Conservation (phyloP, 2,888 invertebrate species). For the Caenorhabditis sp. region DNA sequence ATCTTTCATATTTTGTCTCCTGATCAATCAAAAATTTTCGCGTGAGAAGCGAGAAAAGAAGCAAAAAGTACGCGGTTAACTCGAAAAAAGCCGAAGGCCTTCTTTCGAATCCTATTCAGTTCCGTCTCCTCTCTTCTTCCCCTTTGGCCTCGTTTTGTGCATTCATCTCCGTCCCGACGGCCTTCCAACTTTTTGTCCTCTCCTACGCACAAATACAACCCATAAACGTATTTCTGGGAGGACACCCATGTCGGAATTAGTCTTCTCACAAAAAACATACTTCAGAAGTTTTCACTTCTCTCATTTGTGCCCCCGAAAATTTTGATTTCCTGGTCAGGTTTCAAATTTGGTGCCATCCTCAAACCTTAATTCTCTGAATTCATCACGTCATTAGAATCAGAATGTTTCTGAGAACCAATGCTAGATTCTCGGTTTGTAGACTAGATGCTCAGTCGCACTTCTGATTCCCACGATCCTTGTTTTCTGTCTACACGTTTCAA, state of each 20-base stretch:
- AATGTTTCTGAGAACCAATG: neutral
- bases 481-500: too few species aligned
- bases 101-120: constrained; percentile 56
- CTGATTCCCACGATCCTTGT: neutral
- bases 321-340: too few species aligned
- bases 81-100: constrained; percentile 31
- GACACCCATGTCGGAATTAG: constrained; percentile 25
- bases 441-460: neutral
- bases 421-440: neutral
- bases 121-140: constrained; percentile 43
- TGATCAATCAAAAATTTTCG: constrained; percentile 48
- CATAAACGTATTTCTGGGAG: constrained; percentile 53
- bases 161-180: constrained; percentile 52
- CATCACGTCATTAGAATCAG: neutral
- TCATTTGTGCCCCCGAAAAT: too few species aligned
- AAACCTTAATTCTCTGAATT: too few species aligned
- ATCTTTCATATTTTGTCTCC: constrained; percentile 22
- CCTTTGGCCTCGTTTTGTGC: constrained; percentile 57
- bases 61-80: constrained; percentile 38
- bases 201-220: constrained; percentile 28
- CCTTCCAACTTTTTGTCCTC: constrained; percentile 56
- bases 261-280: constrained; percentile 2
- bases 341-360: too few species aligned
- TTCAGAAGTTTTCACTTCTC: neutral
- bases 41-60: constrained; percentile 23